Evolutionary conservation across 2,113 vertebrate genomes (phyloP), one percentile per base, ranked within the genome.

Genomic region (Thunnus maccoyii): DNA sequence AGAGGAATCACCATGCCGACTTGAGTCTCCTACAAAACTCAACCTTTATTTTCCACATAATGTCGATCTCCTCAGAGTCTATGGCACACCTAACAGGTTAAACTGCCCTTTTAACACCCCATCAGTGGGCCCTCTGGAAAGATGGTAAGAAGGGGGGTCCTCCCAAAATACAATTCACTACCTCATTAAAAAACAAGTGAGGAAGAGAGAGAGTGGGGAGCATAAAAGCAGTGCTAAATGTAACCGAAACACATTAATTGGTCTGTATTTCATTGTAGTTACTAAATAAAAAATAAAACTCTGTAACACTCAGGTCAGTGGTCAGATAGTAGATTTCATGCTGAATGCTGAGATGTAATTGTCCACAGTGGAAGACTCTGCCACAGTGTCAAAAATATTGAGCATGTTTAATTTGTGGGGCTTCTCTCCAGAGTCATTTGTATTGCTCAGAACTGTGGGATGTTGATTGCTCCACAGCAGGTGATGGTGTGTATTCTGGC

Each of bases 1-100:
- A 60, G 88, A 88, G 86, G 36, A 76, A 9, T 69, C 15, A 55
- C 69, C 89, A 89, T 84, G 91, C 72, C 48, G 80, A 84, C 91
- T 68, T 84, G 91, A 89, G 67, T 64, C 6, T 77, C 62, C 44
- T 46, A 25, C 2, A 54, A 30, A 27, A 9, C 25, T 1, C 9
- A 10, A n/a, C 36, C 46, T 79, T 18, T 1, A 18, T 73, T 87
- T 92, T 88, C 84, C 78, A 82, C 22, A 17, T 14, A 2, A 56
- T n/a, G 11, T 55, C n/a, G 20, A n/a, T n/a, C 18, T 55, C 54
- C 54, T 22, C 9, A 8, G 36, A 52, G 22, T 14, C n/a, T 25
- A 9, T 16, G 14, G 3, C 48, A 52, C 13, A 70, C 25, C 14
- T n/a, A 36, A 7, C 13, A 46, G n/a, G n/a, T 22, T 1, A 16